Percentiles rank a stretch among this genome's conserved stretches.
Evolutionary conservation across 2,113 vertebrate species (phyloP).

Genomic region (Hypomesus transpacificus): DNA sequence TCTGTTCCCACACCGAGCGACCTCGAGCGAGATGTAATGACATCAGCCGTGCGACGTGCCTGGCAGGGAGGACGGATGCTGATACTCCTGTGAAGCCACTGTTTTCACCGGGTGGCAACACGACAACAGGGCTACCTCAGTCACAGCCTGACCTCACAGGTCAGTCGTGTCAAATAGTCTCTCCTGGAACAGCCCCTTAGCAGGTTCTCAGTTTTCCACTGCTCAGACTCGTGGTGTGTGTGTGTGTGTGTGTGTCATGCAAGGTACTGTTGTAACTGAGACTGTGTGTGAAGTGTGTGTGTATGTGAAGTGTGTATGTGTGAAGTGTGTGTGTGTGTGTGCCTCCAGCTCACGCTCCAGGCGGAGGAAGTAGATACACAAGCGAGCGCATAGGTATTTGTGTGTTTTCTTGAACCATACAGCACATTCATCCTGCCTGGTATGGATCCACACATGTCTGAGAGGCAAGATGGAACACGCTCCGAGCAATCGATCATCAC

Average conservation of each 20-base stretch:
- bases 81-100: slow-evolving; percentile 35
- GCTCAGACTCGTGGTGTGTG: slow-evolving; percentile 26
- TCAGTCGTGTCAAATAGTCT: background rate
- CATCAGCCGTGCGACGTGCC: slow-evolving; percentile 15
- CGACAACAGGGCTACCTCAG: slow-evolving; percentile 43
- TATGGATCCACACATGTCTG: no score
- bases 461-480: no score
- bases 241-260: slow-evolving; percentile 16
- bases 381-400: no score
- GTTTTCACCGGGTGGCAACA: slow-evolving; percentile 32
- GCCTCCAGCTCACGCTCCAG: no score
- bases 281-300: no score
- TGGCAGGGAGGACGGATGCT: slow-evolving; percentile 33
- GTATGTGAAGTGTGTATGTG: no score
- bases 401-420: no score
- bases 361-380: no score
- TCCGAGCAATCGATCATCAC: no score
- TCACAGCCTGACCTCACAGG: slow-evolving; percentile 33
- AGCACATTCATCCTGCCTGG: no score
- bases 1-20: slow-evolving; percentile 24
- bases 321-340: no score
- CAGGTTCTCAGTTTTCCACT: slow-evolving; percentile 49
- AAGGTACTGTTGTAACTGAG: no score
- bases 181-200: slow-evolving; percentile 13
- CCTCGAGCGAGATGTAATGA: slow-evolving; percentile 11